Evolutionary conservation across 2,888 invertebrate species (phyloP), one percentile per base, ranked within the genome.

Genomic region (Cryptocheilus praepositus): DNA sequence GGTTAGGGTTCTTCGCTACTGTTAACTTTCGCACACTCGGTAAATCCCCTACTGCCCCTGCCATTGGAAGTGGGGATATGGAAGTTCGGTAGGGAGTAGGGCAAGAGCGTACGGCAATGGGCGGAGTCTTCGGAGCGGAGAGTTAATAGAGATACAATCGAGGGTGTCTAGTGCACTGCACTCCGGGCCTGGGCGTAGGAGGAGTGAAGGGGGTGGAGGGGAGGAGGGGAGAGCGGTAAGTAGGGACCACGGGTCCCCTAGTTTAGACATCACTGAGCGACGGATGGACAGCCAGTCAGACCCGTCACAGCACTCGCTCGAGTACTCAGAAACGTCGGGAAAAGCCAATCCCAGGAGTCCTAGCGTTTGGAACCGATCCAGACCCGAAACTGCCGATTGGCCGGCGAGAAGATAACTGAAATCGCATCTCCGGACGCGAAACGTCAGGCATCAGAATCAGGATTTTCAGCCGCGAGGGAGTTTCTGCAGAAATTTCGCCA

Each of bases 131-230:
- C 53, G 73, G 36, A 73, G 74, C 74, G 75, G 80, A 82, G 79
- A 81, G 85, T 86, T 88, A 88, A 88, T 88, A 88, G 88, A 88
- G 88, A 88, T 88, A 88, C 88, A 88, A 88, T 88, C 88, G 87
- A 85, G 85, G 85, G 86, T 87, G 88, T 85, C 87, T 85, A 85
- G 86, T 84, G 85, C 83, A 82, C 81, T 83, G 85, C 81, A 84
- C 83, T 82, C 77, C 72, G 67, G 80, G 73, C 76, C 70, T 66
- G 64, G 78, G 79, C 79, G 85, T 85, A 86, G 84, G 86, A 86
- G 85, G 85, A 85, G 86, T 81, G 83, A 82, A 77, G 79, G 81
- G 75, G 65, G 60, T 58, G 70, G 75, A 56, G 71, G 67, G 65
- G 51, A 64, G 73, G 74, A 63, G 79, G 76, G 78, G 79, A 73